Evolutionary conservation across 1,140 invertebrate genomes (phyloP).

Genomic region (Cotesia chilonis): DNA sequence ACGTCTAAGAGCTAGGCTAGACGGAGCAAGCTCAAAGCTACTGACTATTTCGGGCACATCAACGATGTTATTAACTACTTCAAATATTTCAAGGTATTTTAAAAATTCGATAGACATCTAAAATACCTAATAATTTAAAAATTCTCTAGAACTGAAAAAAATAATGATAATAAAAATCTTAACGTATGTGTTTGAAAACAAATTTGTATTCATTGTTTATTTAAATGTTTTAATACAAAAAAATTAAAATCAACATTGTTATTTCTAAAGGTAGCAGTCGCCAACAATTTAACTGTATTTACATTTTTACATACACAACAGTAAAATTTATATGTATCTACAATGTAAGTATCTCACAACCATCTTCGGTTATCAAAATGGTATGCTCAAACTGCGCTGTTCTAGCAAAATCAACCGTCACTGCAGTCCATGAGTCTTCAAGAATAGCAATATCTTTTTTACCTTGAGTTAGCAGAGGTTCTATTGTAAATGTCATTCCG

Average conservation of each 20-base stretch:
- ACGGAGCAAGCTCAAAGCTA: no score
- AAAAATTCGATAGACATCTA: no score
- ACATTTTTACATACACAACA: neutral
- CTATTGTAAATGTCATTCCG: slow-evolving; percentile 95
- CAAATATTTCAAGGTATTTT: no score
- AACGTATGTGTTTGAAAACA: no score
- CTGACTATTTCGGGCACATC: no score
- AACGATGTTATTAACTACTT: no score
- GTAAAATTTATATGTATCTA: slow-evolving; percentile 8
- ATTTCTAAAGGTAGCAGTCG: neutral
- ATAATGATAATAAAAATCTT: no score
- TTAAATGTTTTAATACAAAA: no score
- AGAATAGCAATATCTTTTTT: slow-evolving; percentile 73
- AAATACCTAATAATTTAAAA: no score
- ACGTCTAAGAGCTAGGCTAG: no score
- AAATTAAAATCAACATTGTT: neutral
- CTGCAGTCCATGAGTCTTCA: slow-evolving; percentile 89
- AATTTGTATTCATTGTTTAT: no score
- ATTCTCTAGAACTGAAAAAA: no score
- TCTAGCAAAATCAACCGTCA: slow-evolving; percentile 80
- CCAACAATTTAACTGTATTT: neutral
- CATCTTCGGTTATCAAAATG: slow-evolving; percentile 80
- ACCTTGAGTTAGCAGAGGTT: slow-evolving; percentile 87
- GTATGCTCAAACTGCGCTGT: slow-evolving; percentile 94
- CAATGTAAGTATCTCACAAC: slow-evolving; percentile 76